Conservation (phyloP, 2,888 invertebrate species). For the Phalera bucephala region DNA sequence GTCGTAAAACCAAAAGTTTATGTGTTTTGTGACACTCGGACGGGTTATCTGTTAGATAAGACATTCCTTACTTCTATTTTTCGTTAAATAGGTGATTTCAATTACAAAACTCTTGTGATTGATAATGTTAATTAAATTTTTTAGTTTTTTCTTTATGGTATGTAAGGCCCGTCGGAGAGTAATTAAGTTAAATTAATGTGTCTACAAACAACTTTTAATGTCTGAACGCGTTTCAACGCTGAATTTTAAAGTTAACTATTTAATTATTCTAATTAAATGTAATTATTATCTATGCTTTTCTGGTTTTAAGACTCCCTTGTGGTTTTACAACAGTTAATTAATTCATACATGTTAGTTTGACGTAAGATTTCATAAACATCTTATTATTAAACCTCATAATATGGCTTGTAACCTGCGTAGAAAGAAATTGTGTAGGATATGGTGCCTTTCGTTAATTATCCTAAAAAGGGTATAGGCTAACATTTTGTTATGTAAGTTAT, state of each 20-base stretch:
- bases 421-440: too few relatives aligned
- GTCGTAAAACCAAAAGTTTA: constrained; percentile 52
- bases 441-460: too few relatives aligned
- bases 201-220: background rate
- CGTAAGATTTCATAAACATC: too few relatives aligned
- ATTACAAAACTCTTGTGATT: constrained; percentile 17
- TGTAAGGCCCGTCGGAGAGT: background rate
- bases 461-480: too few relatives aligned
- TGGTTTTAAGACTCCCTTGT: too few relatives aligned
- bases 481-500: too few relatives aligned
- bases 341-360: too few relatives aligned
- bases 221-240: background rate
- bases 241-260: background rate
- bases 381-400: too few relatives aligned
- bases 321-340: too few relatives aligned
- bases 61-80: constrained; percentile 17
- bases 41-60: constrained; percentile 49
- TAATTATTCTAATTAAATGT: background rate
- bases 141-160: background rate
- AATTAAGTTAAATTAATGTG: background rate
- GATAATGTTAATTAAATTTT: constrained; percentile 4
- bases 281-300: too few relatives aligned
- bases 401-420: too few relatives aligned
- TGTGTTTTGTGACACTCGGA: constrained; percentile 42
- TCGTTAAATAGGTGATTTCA: constrained; percentile 16